Evolutionary conservation across 64 coral and sea anemone species (phyloP).

Genomic region (Montipora efflorescens): DNA sequence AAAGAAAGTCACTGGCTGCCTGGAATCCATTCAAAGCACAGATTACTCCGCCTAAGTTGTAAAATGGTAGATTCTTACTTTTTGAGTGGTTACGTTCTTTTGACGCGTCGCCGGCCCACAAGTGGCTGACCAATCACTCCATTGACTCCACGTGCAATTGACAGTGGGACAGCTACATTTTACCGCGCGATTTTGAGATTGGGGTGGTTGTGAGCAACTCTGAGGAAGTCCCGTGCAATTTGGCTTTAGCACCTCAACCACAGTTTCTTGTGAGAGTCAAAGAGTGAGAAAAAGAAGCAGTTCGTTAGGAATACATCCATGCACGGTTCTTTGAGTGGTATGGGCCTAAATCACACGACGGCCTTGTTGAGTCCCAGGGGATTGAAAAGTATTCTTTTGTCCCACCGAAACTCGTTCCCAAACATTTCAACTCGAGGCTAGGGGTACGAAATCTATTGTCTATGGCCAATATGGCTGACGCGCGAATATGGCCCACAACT

Average conservation of each 20-base stretch:
- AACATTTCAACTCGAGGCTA: too few relatives aligned
- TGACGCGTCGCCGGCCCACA: constrained; percentile 72
- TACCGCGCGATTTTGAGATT: constrained; percentile 46
- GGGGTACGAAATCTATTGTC: too few relatives aligned
- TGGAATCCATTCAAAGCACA: too few relatives aligned
- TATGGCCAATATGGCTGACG: too few relatives aligned
- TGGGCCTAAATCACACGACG: too few relatives aligned
- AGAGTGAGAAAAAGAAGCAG: not conserved
- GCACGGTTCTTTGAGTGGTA: too few relatives aligned
- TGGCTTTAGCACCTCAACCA: constrained; percentile 20
- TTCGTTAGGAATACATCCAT: not conserved
- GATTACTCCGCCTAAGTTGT: too few relatives aligned
- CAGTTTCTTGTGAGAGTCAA: constrained; percentile 1
- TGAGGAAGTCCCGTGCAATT: constrained; percentile 69
- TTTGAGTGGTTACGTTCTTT: constrained; percentile 22
- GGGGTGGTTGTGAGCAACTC: constrained; percentile 58
- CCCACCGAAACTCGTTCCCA: too few relatives aligned
- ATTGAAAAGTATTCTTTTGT: too few relatives aligned
- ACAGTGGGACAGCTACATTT: constrained; percentile 75
- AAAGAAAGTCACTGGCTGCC: too few relatives aligned
- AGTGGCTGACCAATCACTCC: constrained; percentile 72
- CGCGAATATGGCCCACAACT: too few relatives aligned
- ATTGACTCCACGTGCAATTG: constrained; percentile 62
- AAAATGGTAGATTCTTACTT: not conserved
- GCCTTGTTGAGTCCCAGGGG: too few relatives aligned